Base-by-base conservation (phyloP, 1,140 invertebrate genomes). In the Heliothis virescens region DNA sequence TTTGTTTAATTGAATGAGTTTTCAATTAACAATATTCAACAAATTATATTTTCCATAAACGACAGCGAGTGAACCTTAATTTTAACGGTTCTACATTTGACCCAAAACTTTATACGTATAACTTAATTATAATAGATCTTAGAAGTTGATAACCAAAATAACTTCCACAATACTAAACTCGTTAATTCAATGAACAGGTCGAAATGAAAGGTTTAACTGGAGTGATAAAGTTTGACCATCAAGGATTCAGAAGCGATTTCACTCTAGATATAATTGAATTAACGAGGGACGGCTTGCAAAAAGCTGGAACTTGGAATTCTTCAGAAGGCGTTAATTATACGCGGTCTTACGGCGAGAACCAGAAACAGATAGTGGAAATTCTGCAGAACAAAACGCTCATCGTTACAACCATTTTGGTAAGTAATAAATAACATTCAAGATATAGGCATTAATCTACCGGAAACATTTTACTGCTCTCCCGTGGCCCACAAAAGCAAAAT, bases 151-250 rank as follows among this genome's bases (percentile, higher is more conserved):
- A 77, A 81, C 71, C 50, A 81, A 81, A 76, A 59, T 62, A 63
- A 71, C 79, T 81, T 73, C 26, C 67, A 76, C 73, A 65, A 63
- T 65, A 57, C 29, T 63, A 21, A 69, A 80, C 29, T 55, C 59
- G 18, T 81, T 83, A 80, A 82, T 85, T 85, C 80, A 82, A 83
- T 81, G 50, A 89, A 88, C 87, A 98, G 98, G 97, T 98, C 11
- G 98, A 98, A 92, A 98, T 99, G 95, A 96, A 97, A 83, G 99
- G 99, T 1, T 94, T 99, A 82, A 99, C 98, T 1, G 98, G 98
- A 52, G 96, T 97, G 15, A 98, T 99, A 82, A 98, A 98, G 92
- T 99, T 99, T 91, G 98, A 99, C 95, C 97, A 98, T 90, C 97
- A 98, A 95, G 98, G 98, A 48, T 98, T 98, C 91, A 95, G 99